Conservation (phyloP, 1,140 invertebrate species). For the Olivierus martensii region DNA sequence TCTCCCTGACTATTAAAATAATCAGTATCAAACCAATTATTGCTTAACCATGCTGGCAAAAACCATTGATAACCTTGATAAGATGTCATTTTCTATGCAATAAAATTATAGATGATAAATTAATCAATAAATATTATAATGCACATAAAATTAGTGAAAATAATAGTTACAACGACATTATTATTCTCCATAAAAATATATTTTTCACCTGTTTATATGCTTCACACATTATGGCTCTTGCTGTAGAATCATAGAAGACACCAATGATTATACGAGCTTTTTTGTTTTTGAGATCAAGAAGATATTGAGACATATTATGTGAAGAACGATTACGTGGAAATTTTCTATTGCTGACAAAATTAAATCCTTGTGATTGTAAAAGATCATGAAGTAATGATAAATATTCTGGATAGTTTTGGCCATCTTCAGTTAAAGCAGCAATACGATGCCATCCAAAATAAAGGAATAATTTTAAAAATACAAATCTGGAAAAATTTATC, state of each 20-base stretch:
- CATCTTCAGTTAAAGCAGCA: constrained; percentile 59
- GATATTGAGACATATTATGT: constrained; percentile 38
- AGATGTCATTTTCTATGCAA: constrained; percentile 40
- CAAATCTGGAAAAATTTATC: constrained; percentile 33
- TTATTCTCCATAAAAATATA: too few species aligned
- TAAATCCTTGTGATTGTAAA: constrained; percentile 44
- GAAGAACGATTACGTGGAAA: constrained; percentile 38
- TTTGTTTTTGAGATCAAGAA: constrained; percentile 49
- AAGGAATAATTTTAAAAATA: constrained; percentile 50
- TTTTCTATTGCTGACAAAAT: constrained; percentile 52
- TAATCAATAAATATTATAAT: too few species aligned
- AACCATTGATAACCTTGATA: constrained; percentile 67
- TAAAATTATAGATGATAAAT: too few species aligned
- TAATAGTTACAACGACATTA: too few species aligned
- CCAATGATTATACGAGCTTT: constrained; percentile 58
- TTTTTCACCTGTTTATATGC: constrained; percentile 44
- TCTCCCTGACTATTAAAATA: constrained; percentile 34
- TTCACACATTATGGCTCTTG: constrained; percentile 56
- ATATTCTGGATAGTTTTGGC: constrained; percentile 66
- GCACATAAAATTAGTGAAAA: too few species aligned
- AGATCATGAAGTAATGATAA: constrained; percentile 52
- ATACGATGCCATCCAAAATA: constrained; percentile 51
- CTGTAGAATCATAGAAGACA: constrained; percentile 52
- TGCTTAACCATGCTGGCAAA: constrained; percentile 52
- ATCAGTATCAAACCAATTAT: constrained; percentile 51